Evolutionary conservation across 2,113 vertebrate species (phyloP), one percentile per base, ranked within the genome.

Genomic region (Murina feae): DNA sequence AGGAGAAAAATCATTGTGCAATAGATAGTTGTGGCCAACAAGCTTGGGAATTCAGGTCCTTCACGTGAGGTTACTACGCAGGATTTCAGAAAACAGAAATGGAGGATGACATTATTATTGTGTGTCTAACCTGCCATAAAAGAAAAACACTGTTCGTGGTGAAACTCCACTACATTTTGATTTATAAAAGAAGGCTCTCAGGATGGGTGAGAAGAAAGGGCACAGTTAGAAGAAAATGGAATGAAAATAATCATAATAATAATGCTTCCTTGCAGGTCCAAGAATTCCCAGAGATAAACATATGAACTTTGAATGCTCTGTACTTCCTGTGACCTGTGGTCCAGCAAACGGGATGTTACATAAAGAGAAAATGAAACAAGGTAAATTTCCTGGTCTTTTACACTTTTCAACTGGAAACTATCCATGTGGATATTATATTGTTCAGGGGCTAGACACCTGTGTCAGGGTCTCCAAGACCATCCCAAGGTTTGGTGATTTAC

Each of bases 251-350:
- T 55, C 69, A 30, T 53, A 94, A 63, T 5, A 42, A 53, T 11
- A 37, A 91, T 65, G 44, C 42, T 85, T 90, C 8, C 17, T 90
- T 92, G 21, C 86, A 97, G 97, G 16, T 82, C 78, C 35, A n/a
- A 96, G 76, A 94, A 90, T 92, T 92, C 68, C 28, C 78, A 92
- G 0, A 93, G 53, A 85, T 32, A 5, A 13, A 68, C 51, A 32
- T 65, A 65, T 88, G 2, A 4, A 85, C 49, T 90, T 96, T 80
- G 5, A 0, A 28, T 13, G 0, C 51, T n/a, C 30, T 55, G 7
- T 51, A 49, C 79, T 96, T 68, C 65, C 79, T 0, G 95, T 96
- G 84, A 80, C 71, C 30, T 96, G 95, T 44, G 92, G 95, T 16
- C 4, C 35, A 1, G 28, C 9, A 9, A 68, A 18, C 23, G 95